Percentiles rank a stretch among this genome's conserved stretches.
These are phyloP conservation scores for Psephotus haematonotus DNA, from an alignment of 2,113 vertebrate genomes.

Conservation along the genomic window DNA sequence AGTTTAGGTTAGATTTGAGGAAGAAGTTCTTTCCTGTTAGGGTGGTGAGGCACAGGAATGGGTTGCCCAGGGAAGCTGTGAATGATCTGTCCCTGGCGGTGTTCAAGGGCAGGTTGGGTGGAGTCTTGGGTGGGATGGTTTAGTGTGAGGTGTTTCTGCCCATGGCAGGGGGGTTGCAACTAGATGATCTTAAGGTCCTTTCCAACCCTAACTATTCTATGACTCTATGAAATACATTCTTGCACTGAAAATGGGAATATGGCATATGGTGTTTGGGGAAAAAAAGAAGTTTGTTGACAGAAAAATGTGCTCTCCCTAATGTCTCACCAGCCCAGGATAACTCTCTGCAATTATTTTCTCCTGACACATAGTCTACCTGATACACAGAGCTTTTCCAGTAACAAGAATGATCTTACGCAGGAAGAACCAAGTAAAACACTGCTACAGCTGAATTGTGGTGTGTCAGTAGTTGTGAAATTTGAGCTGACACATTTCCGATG, in stretches of 20 bases:
- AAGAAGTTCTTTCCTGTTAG: too few relatives aligned
- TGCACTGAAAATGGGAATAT: neutral
- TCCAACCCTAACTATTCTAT: neutral
- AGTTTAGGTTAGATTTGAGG: too few relatives aligned
- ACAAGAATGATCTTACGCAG: neutral
- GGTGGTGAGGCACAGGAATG: too few relatives aligned
- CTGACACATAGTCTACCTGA: neutral
- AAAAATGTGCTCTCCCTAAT: neutral
- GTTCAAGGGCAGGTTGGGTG: too few relatives aligned
- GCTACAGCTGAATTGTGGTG: neutral
- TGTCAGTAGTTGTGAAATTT: neutral
- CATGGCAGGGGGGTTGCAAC: neutral
- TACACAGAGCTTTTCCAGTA: neutral
- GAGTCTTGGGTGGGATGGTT: too few relatives aligned
- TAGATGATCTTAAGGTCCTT: neutral
- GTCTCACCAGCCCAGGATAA: neutral
- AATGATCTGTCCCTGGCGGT: too few relatives aligned
- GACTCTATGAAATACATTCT: neutral
- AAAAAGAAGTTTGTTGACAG: neutral
- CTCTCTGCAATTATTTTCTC: neutral
- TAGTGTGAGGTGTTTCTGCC: neutral
- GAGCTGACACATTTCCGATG: neutral
- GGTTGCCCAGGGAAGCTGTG: too few relatives aligned
- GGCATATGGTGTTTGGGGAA: neutral
- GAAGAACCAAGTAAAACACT: neutral